Percentiles rank a stretch among this genome's conserved stretches.
Evolutionary conservation across 2,888 invertebrate species (phyloP).

Genomic region (Aphrophora alni): DNA sequence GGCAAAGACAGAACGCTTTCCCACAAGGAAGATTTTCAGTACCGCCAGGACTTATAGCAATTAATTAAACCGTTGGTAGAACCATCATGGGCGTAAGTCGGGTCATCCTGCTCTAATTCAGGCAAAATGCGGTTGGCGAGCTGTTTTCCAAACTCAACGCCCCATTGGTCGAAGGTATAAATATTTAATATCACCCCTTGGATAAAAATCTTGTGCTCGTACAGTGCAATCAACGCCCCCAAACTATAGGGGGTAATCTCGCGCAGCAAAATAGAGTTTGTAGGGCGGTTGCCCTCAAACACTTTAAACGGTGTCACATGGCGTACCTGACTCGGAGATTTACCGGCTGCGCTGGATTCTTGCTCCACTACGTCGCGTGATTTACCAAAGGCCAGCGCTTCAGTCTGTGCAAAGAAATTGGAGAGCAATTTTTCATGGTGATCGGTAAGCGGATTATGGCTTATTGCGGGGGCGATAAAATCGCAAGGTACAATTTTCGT

Average conservation of each 20-base stretch:
- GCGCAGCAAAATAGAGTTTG: conserved; percentile 92
- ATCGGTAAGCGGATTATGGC: conserved; percentile 7
- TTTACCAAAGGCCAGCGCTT: conserved; percentile 93
- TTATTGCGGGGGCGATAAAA: conserved; percentile 84
- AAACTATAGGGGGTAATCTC: conserved; percentile 90
- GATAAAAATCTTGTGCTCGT: conserved; percentile 98
- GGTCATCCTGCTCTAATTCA: conserved; percentile 73
- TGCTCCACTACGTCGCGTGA: too few species aligned
- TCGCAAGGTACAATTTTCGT: conserved; percentile 92
- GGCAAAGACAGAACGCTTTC: too few species aligned
- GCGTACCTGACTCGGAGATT: conserved; percentile 78
- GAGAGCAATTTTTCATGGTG: conserved; percentile 62
- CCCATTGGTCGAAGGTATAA: conserved; percentile 99
- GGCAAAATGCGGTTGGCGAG: conserved; percentile 96
- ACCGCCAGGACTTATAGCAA: conserved; percentile 77
- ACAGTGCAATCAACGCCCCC: conserved; percentile 92
- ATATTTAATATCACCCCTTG: conserved; percentile 99
- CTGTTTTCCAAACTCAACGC: conserved; percentile 97
- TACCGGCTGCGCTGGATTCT: conserved; percentile 78
- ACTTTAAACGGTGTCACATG: too few species aligned
- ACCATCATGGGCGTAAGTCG: conserved; percentile 82
- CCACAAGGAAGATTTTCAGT: too few species aligned
- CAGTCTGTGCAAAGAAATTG: conserved; percentile 97
- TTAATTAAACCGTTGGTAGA: conserved; percentile 98
- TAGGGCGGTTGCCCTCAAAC: conserved; percentile 95